These are phyloP conservation scores for Orchestia grillus DNA, from an alignment of 1,140 invertebrate genomes.

Conservation along the genomic window DNA sequence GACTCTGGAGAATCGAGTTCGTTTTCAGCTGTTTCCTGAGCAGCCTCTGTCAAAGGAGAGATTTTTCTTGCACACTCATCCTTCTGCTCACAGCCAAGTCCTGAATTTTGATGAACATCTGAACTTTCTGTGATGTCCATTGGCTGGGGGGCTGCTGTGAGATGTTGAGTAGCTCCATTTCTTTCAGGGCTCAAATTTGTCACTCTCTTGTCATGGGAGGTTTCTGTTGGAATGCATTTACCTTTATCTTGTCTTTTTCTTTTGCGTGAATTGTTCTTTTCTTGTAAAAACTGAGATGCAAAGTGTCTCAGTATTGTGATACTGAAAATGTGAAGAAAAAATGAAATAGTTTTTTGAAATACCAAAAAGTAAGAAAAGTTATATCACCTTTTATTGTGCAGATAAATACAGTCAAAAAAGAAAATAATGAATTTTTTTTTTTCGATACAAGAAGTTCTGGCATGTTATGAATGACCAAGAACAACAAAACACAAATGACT, in stretches of 20 bases:
- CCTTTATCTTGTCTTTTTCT: conserved; percentile 53
- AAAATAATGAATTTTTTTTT: neutral
- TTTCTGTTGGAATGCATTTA: neutral
- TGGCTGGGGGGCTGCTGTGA: neutral
- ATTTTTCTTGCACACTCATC: neutral
- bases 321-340: conserved; percentile 69
- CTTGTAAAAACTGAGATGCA: conserved; percentile 71
- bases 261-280: conserved; percentile 19
- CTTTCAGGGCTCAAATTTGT: neutral
- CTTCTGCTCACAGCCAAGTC: neutral
- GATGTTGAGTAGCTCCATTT: neutral
- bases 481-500: too few relatives aligned
- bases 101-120: neutral
- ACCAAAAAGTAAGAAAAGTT: too few relatives aligned
- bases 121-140: neutral
- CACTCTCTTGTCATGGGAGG: neutral
- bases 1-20: neutral
- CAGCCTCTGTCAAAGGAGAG: neutral
- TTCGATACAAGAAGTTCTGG: neutral
- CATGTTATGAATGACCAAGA: neutral
- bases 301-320: conserved; percentile 77
- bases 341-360: neutral
- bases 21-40: neutral
- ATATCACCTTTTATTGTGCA: too few relatives aligned
- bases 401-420: neutral